Evolutionary conservation across 2,113 vertebrate species (phyloP).

Genomic region (Amblyornis subalaris): DNA sequence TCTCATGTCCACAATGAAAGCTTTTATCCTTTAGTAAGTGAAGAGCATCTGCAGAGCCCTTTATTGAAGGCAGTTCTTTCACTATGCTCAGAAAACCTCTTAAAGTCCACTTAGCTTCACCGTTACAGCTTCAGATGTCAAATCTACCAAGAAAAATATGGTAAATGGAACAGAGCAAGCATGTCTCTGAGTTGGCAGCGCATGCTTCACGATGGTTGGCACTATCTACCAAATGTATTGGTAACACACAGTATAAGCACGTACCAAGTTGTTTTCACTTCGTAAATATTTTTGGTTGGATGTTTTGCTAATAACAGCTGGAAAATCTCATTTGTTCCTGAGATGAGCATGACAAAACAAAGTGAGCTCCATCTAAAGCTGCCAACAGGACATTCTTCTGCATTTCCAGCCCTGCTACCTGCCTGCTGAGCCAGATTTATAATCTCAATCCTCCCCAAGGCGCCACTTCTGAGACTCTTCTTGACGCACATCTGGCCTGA

Average conservation of each 20-base stretch:
- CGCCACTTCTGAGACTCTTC: constrained; percentile 99
- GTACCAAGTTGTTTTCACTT: constrained; percentile 25
- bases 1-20: background rate
- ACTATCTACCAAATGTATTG: constrained; percentile 39
- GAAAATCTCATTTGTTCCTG: constrained; percentile 71
- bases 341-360: constrained; percentile 60
- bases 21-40: constrained; percentile 23
- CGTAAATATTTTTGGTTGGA: constrained; percentile 63
- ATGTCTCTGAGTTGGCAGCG: constrained; percentile 46
- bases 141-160: constrained; percentile 10
- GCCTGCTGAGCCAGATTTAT: background rate
- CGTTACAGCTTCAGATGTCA: background rate
- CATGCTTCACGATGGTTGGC: constrained; percentile 50
- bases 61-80: background rate
- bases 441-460: constrained; percentile 79
- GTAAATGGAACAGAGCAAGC: constrained; percentile 40
- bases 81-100: background rate
- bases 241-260: constrained; percentile 31
- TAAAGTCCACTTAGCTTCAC: background rate
- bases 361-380: constrained; percentile 6
- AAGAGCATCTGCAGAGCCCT: background rate
- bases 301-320: constrained; percentile 35
- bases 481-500: constrained; percentile 92
- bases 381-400: background rate
- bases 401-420: background rate